Evolutionary conservation across 2,797 vertebrate genomes (phyloP).

Genomic region (Melanotaenia nigrans): DNA sequence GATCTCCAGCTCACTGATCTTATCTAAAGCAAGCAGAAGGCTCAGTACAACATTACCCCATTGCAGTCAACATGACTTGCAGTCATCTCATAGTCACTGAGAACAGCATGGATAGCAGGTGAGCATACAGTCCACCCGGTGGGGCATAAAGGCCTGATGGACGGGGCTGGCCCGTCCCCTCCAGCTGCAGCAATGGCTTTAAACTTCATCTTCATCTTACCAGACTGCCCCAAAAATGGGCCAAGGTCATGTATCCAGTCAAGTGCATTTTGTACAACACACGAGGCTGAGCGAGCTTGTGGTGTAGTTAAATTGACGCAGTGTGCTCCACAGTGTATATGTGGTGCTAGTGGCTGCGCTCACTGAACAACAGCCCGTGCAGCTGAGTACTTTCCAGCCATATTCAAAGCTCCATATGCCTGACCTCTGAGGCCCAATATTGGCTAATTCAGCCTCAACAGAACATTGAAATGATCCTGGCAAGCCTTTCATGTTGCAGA

Average conservation of each 20-base stretch:
- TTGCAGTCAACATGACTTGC: not conserved
- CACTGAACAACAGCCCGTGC: not conserved
- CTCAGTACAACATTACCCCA: not conserved
- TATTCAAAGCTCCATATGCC: too few relatives aligned
- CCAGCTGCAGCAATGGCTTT: not conserved
- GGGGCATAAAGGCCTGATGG: too few relatives aligned
- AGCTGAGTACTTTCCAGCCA: not conserved
- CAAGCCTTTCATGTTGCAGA: too few relatives aligned
- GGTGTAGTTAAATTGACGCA: not conserved
- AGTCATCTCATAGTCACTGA: not conserved
- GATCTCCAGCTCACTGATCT: not conserved
- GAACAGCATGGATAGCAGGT: not conserved
- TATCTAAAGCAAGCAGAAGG: not conserved
- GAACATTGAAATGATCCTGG: too few relatives aligned
- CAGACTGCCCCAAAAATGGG: slow-evolving; percentile 2
- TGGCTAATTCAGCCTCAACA: not conserved
- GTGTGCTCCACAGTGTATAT: not conserved
- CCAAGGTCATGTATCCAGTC: too few relatives aligned
- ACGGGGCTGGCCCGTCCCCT: too few relatives aligned
- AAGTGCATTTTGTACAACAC: too few relatives aligned
- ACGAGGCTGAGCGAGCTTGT: not conserved
- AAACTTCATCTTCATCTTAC: not conserved
- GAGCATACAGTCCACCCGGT: not conserved
- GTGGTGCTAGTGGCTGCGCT: not conserved
- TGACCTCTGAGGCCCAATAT: not conserved